Evolutionary conservation across 2,113 vertebrate species (phyloP).

Genomic region (Hymenochirus boettgeri): DNA sequence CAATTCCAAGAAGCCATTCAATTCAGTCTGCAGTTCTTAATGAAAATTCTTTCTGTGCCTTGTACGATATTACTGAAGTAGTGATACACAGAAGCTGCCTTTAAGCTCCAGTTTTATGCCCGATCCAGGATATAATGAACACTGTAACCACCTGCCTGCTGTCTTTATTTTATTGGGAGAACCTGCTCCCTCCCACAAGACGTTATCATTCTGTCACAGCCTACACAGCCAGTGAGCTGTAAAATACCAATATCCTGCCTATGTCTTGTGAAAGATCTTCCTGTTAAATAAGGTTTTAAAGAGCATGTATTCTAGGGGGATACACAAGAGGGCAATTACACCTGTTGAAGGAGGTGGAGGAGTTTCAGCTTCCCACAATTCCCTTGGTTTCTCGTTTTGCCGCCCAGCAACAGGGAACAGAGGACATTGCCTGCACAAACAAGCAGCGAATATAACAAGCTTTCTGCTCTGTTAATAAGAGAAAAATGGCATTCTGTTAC

Average conservation of each 20-base stretch:
- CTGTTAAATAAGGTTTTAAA: not conserved
- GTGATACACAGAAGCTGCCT: not conserved
- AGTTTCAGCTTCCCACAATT: constrained; percentile 49
- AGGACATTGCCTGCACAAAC: constrained; percentile 28
- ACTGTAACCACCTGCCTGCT: constrained; percentile 33
- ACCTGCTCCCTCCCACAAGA: constrained; percentile 37
- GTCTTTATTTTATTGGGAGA: constrained; percentile 37
- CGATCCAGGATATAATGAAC: constrained; percentile 18
- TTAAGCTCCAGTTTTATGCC: not conserved
- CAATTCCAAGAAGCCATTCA: constrained; percentile 51
- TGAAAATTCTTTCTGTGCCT: not conserved
- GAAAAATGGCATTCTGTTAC: constrained; percentile 29
- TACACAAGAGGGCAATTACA: constrained; percentile 51
- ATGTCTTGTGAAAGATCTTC: not conserved
- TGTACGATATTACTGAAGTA: not conserved
- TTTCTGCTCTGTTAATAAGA: constrained; percentile 34
- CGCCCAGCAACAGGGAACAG: constrained; percentile 48
- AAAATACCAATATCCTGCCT: constrained; percentile 11
- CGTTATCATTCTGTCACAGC: constrained; percentile 6
- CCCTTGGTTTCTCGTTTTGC: constrained; percentile 44
- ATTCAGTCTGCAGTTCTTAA: constrained; percentile 32
- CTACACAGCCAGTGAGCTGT: constrained; percentile 1
- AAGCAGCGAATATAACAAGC: constrained; percentile 38
- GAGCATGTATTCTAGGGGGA: not conserved
- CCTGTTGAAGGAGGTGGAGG: constrained; percentile 56